These are phyloP conservation scores for Fratercula arctica DNA, from an alignment of 2,797 vertebrate genomes.

Conservation along the genomic window DNA sequence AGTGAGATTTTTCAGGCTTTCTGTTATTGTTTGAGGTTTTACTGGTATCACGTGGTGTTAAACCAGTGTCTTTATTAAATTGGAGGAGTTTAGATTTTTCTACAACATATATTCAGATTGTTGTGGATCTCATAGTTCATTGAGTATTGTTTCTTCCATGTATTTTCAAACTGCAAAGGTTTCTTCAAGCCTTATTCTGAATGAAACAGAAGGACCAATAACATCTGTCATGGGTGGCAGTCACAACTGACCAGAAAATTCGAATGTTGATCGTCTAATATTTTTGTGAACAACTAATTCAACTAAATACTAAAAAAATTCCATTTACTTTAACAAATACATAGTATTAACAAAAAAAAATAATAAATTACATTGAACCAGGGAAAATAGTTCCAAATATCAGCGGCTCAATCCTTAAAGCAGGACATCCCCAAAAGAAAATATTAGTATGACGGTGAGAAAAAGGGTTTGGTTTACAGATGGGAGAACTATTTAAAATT, in stretches of 20 bases:
- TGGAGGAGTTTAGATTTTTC: neutral
- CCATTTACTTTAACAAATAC: neutral
- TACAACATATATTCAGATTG: neutral
- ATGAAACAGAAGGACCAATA: neutral
- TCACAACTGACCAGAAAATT: neutral
- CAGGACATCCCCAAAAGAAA: neutral
- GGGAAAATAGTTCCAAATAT: neutral
- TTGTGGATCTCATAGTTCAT: neutral
- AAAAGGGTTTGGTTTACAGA: neutral
- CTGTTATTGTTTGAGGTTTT: neutral
- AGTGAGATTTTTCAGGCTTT: neutral
- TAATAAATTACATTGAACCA: neutral
- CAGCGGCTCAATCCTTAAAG: neutral
- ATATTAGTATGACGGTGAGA: neutral
- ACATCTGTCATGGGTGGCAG: neutral
- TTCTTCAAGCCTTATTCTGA: neutral
- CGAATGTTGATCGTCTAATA: neutral
- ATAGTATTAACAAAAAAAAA: neutral
- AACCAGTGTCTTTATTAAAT: neutral
- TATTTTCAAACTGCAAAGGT: neutral
- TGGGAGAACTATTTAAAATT: neutral
- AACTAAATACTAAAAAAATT: neutral
- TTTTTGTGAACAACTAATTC: neutral
- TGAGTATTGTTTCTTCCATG: neutral
- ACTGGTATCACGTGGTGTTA: neutral